A percentile compares a stretch with the other conserved stretches of the same genome.
phyloP scores from a whole-genome alignment of 1,140 invertebrate genomes.

The Temnothorax longispinosus region DNA sequence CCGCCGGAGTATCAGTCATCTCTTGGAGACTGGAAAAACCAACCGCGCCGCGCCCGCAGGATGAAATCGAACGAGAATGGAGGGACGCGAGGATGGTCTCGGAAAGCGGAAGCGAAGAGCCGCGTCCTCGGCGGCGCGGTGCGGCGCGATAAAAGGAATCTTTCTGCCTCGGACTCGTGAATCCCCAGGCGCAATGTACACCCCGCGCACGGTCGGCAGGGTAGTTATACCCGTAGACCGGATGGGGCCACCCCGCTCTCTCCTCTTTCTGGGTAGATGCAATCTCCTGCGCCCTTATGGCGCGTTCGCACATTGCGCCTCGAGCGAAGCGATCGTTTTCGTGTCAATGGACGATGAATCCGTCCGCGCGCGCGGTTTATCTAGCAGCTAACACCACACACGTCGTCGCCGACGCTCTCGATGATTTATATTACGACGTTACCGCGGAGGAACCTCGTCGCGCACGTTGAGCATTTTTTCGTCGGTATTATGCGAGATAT shows the following conservation, averaged over 20 bases:
- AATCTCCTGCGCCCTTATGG: constrained; percentile 50
- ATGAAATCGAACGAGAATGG: background rate
- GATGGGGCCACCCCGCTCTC: background rate
- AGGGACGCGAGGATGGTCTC: background rate
- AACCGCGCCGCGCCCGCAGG: background rate
- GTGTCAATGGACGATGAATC: constrained; percentile 70
- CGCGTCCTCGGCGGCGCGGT: background rate
- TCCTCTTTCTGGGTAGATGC: constrained; percentile 28
- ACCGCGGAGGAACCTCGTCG: background rate
- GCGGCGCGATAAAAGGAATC: constrained; percentile 15
- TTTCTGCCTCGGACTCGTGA: background rate
- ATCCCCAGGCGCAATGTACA: background rate
- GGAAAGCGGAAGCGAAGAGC: background rate
- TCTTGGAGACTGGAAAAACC: background rate
- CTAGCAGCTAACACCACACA: constrained; percentile 30
- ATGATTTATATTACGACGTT: constrained; percentile 44
- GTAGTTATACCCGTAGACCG: constrained; percentile 23
- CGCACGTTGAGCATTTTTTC: constrained; percentile 31
- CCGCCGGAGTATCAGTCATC: background rate
- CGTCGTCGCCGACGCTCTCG: background rate
- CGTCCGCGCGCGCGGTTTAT: constrained; percentile 53
- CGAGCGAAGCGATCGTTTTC: constrained; percentile 55
- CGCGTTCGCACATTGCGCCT: constrained; percentile 45
- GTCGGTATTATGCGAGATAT: constrained; percentile 48
- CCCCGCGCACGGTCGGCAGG: background rate